These are phyloP conservation scores for Corapipo altera DNA, from an alignment of 2,113 vertebrate species.

Conservation along the genomic window DNA sequence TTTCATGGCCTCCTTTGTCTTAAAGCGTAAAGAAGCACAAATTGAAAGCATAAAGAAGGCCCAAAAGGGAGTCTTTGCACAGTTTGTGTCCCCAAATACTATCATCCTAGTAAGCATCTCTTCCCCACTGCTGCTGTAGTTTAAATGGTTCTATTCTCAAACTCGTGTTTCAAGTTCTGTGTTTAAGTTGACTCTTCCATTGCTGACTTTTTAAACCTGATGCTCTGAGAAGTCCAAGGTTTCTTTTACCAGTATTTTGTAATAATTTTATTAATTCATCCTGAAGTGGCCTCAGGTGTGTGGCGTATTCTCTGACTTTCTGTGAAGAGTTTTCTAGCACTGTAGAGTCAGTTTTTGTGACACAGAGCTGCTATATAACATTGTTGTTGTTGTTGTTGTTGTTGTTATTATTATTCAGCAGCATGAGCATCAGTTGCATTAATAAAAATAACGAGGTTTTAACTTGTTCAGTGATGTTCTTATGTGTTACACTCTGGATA, in stretches of 20 bases:
- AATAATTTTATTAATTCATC: background rate
- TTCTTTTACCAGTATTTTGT: background rate
- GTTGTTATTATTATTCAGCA: background rate
- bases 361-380: background rate
- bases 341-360: background rate
- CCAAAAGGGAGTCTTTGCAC: background rate
- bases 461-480: background rate
- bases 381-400: background rate
- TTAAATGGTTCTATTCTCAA: background rate
- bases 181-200: background rate
- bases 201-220: background rate
- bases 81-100: background rate
- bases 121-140: background rate
- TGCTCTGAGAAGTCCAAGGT: background rate
- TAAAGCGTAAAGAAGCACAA: background rate
- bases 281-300: background rate
- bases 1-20: background rate
- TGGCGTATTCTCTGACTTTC: background rate
- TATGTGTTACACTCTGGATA: background rate
- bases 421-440: background rate
- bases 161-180: background rate
- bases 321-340: background rate
- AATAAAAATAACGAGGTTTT: background rate
- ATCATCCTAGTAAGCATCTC: background rate
- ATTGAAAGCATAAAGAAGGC: background rate